A percentile compares a stretch with the other conserved stretches of the same genome.
Conservation (phyloP, 2,113 vertebrate species). For the Neomonachus schauinslandi region DNA sequence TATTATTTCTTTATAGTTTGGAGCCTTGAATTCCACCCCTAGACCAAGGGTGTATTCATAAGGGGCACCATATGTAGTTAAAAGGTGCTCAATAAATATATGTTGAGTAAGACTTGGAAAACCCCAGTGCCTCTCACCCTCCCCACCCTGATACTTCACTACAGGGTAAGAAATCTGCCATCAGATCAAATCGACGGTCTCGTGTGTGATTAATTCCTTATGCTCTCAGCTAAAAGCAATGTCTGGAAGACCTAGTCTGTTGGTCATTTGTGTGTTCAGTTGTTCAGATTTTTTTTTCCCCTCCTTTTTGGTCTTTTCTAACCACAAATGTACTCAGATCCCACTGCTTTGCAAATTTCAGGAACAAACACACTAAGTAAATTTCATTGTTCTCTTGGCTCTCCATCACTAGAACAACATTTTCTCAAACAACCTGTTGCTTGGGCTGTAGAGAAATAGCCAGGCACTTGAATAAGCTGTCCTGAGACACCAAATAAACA, state of each 20-base stretch:
- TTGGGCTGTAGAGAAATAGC: not conserved
- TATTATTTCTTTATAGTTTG: not conserved
- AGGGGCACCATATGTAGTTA: not conserved
- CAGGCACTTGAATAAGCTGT: conserved; percentile 32
- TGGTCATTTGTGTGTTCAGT: not conserved
- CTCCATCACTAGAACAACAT: not conserved
- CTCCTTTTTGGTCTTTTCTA: not conserved
- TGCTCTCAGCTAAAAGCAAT: not conserved
- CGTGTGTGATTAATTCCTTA: not conserved
- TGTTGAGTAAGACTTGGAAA: not conserved
- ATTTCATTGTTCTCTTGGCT: not conserved
- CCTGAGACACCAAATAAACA: conserved; percentile 39
- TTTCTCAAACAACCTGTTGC: not conserved
- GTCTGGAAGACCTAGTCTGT: not conserved
- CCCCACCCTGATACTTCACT: not conserved
- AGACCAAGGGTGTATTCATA: not conserved
- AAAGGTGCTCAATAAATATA: not conserved
- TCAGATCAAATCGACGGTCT: not conserved
- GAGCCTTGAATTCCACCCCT: not conserved
- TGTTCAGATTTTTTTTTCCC: not conserved
- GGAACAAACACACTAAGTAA: not conserved
- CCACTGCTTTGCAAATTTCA: not conserved
- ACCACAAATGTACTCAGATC: not conserved
- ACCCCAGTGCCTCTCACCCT: not conserved
- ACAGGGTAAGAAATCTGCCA: not conserved